Conservation (phyloP, 1,140 invertebrate genomes). For the Lordiphosa collinella region DNA sequence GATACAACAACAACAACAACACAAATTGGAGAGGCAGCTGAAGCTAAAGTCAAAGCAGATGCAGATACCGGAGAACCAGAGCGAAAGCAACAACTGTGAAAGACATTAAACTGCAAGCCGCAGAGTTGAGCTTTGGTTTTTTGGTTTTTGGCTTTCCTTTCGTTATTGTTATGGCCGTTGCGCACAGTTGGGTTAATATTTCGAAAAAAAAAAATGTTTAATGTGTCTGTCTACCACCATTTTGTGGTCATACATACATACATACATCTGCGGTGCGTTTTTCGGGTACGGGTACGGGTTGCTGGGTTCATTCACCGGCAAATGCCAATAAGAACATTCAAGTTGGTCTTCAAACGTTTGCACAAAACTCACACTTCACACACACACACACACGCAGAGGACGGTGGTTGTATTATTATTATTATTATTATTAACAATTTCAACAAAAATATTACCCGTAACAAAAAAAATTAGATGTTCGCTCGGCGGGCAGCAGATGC, state of each 20-base stretch:
- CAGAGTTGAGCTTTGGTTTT: constrained; percentile 16
- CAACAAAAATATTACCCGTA: not conserved
- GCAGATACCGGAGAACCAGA: not conserved
- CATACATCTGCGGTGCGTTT: constrained; percentile 41
- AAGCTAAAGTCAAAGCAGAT: not conserved
- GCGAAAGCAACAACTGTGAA: constrained; percentile 11
- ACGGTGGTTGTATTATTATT: constrained; percentile 2
- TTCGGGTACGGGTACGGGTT: constrained; percentile 7
- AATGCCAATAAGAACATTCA: constrained; percentile 36
- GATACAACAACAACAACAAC: constrained; percentile 11
- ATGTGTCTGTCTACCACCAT: constrained; percentile 45
- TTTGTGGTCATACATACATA: constrained; percentile 19
- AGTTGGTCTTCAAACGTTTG: constrained; percentile 19
- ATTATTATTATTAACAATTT: not conserved
- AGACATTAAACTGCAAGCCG: constrained; percentile 29
- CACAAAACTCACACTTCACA: constrained; percentile 11
- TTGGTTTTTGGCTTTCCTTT: constrained; percentile 37
- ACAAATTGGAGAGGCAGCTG: constrained; percentile 2
- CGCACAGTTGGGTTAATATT: constrained; percentile 61
- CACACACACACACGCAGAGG: not conserved
- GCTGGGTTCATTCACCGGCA: constrained; percentile 35
- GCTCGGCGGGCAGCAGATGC: too few relatives aligned
- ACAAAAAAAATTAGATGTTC: too few relatives aligned
- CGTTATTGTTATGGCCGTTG: constrained; percentile 33
- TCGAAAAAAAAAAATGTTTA: constrained; percentile 26